phyloP scores from a whole-genome alignment of 2,113 vertebrate species.

The Pampusana beccarii region DNA sequence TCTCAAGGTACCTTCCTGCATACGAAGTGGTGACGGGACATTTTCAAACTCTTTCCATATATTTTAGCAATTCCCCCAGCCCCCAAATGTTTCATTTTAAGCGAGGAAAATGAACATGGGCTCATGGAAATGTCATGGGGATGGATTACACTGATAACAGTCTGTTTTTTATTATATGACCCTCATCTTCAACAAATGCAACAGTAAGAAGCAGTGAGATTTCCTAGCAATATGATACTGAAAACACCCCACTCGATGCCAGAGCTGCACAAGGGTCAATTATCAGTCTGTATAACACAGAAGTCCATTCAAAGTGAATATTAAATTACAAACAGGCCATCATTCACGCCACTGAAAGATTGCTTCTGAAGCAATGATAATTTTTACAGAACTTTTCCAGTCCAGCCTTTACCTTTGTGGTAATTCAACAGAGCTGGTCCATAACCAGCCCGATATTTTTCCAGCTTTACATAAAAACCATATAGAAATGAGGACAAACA shows the following conservation, averaged over 20 bases:
- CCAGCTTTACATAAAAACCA: not conserved
- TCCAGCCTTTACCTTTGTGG: not conserved
- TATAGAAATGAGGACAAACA: not conserved
- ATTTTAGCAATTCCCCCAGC: not conserved
- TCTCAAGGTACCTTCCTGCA: not conserved
- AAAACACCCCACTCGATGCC: not conserved
- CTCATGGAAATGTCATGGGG: not conserved
- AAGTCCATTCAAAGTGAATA: not conserved
- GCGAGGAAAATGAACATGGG: not conserved
- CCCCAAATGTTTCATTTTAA: not conserved
- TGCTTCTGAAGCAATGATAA: not conserved
- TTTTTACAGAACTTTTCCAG: not conserved
- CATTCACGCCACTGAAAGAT: not conserved
- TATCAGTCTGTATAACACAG: not conserved
- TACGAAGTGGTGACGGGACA: not conserved
- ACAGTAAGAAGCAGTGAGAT: not conserved
- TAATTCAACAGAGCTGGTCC: not conserved
- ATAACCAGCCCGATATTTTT: not conserved
- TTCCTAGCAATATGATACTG: not conserved
- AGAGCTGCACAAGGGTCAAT: not conserved
- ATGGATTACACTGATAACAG: not conserved
- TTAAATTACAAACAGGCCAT: not conserved
- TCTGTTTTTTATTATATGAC: not conserved
- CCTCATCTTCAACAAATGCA: not conserved
- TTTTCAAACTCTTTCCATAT: not conserved